Base-by-base conservation (phyloP, 2,797 vertebrate genomes). In the Scyliorhinus canicula region DNA sequence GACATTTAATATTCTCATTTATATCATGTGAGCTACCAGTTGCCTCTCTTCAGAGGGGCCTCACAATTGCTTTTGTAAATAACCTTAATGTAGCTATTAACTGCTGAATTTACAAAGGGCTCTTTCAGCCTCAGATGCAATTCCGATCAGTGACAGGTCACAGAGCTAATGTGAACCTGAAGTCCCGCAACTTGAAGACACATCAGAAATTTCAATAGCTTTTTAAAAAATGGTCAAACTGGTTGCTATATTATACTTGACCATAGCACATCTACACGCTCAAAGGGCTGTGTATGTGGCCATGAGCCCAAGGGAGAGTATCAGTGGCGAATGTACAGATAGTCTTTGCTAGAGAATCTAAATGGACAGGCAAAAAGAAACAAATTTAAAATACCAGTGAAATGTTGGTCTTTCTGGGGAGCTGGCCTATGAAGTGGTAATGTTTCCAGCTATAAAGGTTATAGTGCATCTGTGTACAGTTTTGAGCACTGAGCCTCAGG, bases 1-100 rank as follows among this genome's bases (percentile, higher is more conserved):
- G 60, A 65, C 60, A 91, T 91, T 91, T 91, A 91, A 65, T 65
- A 91, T 91, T 44, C 88, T 65, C 57, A 65, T 91, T 44, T 91
- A 91, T 91, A 44, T 63, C 88, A 63, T 44, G 19, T 40, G 60
- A 91, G 7, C 35, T 63, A 31, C 88, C n/a, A 3, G 60, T 65
- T n/a, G 7, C 88, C 57, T 65, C 57, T 91, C 57, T 91, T 63
- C 57, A 91, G 88, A 63, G n/a, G 60, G n/a, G 24, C n/a, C 60
- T 91, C 35, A 16, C 86, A 57, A 90, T n/a, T 19, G 9, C 14
- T 63, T 60, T 40, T 91, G 60, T 44, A 65, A 65, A 40, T 63
- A 19, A 21, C n/a, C 24, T 65, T 91, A 65, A 63, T 65, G 88
- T 65, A 65, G 57, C 14, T 65, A 40, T 65, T 65, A 63, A 40